Percentiles rank a stretch among this genome's conserved stretches.
Conservation (phyloP, 2,797 vertebrate species). For the Poecilia picta region DNA sequence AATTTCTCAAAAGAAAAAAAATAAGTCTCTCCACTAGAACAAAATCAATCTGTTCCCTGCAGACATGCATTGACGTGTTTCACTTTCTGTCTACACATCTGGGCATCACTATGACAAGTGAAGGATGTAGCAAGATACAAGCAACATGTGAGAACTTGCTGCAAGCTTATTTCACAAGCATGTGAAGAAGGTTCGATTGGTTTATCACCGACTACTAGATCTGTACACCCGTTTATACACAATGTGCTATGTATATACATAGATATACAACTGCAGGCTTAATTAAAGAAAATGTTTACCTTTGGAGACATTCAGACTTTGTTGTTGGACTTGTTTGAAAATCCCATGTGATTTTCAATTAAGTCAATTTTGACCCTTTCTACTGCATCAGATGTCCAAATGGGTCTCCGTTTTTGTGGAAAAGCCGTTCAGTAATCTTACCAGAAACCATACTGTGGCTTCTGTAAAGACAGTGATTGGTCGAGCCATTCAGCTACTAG, state of each 20-base stretch:
- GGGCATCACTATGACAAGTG: slow-evolving; percentile 56
- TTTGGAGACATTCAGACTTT: background rate
- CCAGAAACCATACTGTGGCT: slow-evolving; percentile 5
- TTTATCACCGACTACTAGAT: slow-evolving; percentile 39
- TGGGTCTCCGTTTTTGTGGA: background rate
- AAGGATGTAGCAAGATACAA: slow-evolving; percentile 58
- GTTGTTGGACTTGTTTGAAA: background rate
- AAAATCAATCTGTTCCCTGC: slow-evolving; percentile 50
- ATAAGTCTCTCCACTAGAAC: slow-evolving; percentile 52
- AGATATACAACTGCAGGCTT: slow-evolving; percentile 46
- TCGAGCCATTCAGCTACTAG: background rate
- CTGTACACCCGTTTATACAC: slow-evolving; percentile 62
- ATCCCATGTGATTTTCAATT: background rate
- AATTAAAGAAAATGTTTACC: slow-evolving; percentile 6
- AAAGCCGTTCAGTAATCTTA: slow-evolving; percentile 1
- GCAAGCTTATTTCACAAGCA: slow-evolving; percentile 63
- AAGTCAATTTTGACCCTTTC: background rate
- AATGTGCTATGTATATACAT: slow-evolving; percentile 50
- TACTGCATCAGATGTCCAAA: background rate
- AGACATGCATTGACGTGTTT: slow-evolving; percentile 66
- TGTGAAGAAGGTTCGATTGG: slow-evolving; percentile 38
- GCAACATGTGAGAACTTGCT: slow-evolving; percentile 41
- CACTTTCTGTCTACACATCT: slow-evolving; percentile 39
- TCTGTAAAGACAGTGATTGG: background rate
- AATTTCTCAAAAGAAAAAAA: slow-evolving; percentile 46